Percentiles rank a stretch among this genome's conserved stretches.
These are phyloP conservation scores for Psylliodes chrysocephalus DNA, from an alignment of 2,888 invertebrate genomes.

Conservation along the genomic window DNA sequence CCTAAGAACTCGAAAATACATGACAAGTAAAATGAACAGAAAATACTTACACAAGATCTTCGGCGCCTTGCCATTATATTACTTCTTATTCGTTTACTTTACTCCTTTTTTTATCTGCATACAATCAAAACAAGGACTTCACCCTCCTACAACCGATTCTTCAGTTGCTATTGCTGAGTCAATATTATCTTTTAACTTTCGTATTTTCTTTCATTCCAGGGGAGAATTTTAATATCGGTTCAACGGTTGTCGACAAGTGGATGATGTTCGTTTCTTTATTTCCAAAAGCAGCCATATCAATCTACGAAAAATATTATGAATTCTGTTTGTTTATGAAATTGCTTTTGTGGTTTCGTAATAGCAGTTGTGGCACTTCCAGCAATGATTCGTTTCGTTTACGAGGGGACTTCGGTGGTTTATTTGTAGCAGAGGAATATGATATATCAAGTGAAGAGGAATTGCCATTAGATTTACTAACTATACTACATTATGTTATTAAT, in stretches of 20 bases:
- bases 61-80: slow-evolving; percentile 34
- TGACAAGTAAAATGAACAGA: slow-evolving; percentile 32
- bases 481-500: too few relatives aligned
- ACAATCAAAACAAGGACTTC: slow-evolving; percentile 39
- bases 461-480: too few relatives aligned
- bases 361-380: slow-evolving; percentile 4
- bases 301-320: slow-evolving; percentile 14
- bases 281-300: too few relatives aligned
- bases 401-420: too few relatives aligned
- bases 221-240: slow-evolving; percentile 26
- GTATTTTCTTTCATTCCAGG: slow-evolving; percentile 25
- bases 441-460: too few relatives aligned
- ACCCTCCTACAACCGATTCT: slow-evolving; percentile 34
- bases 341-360: slow-evolving; percentile 32
- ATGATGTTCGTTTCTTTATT: too few relatives aligned
- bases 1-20: slow-evolving; percentile 18
- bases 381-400: not conserved
- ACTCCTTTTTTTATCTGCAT: slow-evolving; percentile 35
- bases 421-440: too few relatives aligned
- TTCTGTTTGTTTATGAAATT: slow-evolving; percentile 32
- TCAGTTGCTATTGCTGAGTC: slow-evolving; percentile 27
- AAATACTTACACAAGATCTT: slow-evolving; percentile 16
- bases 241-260: not conserved
- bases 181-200: slow-evolving; percentile 31
- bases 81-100: slow-evolving; percentile 24